phyloP scores from a whole-genome alignment of 2,888 invertebrate species.

The Lutraria lutraria region DNA sequence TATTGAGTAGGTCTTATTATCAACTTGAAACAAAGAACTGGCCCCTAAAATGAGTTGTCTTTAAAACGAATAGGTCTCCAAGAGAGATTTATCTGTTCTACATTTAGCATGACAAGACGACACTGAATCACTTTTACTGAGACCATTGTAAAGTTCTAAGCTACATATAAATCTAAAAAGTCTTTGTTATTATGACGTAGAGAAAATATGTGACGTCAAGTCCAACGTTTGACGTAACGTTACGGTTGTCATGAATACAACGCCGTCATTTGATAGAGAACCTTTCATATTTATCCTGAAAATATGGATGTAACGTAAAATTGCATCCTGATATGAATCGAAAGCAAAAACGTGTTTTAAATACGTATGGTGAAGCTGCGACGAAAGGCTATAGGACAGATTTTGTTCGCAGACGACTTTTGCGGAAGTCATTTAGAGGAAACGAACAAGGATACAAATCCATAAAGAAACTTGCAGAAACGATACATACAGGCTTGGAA shows the following conservation, averaged over 20 bases:
- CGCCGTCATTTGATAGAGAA: not conserved
- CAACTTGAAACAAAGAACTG: no score
- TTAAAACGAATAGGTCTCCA: no score
- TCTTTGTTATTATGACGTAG: no score
- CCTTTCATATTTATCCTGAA: not conserved
- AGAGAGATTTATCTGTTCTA: no score
- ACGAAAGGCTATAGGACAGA: constrained; percentile 59
- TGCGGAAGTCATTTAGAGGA: constrained; percentile 63
- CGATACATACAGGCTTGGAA: constrained; percentile 75
- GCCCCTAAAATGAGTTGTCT: no score
- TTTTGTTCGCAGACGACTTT: constrained; percentile 47
- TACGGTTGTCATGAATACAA: not conserved
- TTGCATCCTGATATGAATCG: constrained; percentile 19
- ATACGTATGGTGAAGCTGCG: not conserved
- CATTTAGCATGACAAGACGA: no score
- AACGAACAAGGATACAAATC: constrained; percentile 63
- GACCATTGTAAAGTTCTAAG: no score
- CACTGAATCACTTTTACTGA: no score
- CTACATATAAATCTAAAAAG: no score
- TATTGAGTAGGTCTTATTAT: no score
- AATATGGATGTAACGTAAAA: constrained; percentile 14
- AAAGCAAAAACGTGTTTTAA: not conserved
- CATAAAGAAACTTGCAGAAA: constrained; percentile 64
- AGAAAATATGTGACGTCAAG: not conserved
- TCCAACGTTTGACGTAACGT: constrained; percentile 7